These are phyloP conservation scores for Cynopterus sphinx DNA, from an alignment of 2,797 vertebrate species.

Conservation along the genomic window DNA sequence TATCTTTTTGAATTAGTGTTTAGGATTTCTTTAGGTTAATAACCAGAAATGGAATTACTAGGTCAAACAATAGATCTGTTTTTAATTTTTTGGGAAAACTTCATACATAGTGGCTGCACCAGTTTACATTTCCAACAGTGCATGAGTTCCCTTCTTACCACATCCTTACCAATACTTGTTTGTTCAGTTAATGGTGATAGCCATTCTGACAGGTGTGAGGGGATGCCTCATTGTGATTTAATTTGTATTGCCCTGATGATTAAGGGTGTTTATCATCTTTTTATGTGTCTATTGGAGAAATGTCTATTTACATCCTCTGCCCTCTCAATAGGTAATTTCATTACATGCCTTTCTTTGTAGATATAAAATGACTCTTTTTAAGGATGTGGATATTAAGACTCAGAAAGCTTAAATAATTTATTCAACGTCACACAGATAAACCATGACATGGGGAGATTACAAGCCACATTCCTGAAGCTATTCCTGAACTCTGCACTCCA, in stretches of 20 bases:
- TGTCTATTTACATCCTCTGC: neutral
- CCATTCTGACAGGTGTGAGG: neutral
- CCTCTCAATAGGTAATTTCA: neutral
- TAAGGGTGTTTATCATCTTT: neutral
- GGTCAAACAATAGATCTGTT: neutral
- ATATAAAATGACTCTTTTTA: neutral
- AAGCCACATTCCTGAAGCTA: neutral
- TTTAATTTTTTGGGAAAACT: neutral
- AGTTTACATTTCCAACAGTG: neutral
- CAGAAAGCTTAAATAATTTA: neutral
- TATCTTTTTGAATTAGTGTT: neutral
- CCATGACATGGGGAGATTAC: neutral
- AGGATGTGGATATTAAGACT: neutral
- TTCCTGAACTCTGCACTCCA: neutral
- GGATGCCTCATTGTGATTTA: neutral
- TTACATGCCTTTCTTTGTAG: neutral
- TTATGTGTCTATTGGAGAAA: neutral
- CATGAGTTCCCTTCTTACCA: neutral
- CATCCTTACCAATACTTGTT: neutral
- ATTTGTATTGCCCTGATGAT: neutral
- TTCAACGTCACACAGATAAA: neutral
- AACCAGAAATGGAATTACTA: neutral
- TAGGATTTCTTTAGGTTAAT: neutral
- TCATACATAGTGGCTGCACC: neutral
- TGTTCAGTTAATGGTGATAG: neutral